Base-by-base conservation (phyloP, 2,888 invertebrate genomes). In the Idaea dimidiata region DNA sequence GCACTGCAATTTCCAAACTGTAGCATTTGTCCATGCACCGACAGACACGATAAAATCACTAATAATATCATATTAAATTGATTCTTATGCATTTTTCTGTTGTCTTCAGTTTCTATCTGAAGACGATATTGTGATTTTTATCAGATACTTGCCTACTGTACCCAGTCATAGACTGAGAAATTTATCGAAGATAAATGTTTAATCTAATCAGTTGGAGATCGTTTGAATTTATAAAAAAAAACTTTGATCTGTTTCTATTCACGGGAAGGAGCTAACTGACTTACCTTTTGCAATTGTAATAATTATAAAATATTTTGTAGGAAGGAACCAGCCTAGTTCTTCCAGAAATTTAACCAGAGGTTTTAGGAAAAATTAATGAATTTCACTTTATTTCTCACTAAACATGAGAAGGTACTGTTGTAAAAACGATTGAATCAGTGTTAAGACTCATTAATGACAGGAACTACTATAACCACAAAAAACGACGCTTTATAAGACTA, bases 1-100 rank as follows among this genome's bases (percentile, higher is more conserved):
- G 82, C 71, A 0, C 73, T 69, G 70, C 91, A 91, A 0, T 67
- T 62, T 1, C 91, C 91, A 63, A 91, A 89, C 59, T 88, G 84
- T 10, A 89, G 14, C 1, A 90, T 80, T 77, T 91, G 90, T 0
- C 77, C 59, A 71, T 82, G 73, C 7, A 74, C 43, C 43, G 67
- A 65, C 6, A 43, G 43, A 43, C 71, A 64, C 6, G 68, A 63
- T 16, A 66, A 55, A 59, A 78, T 31, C 57, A 79, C 31, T 32
- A 78, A 0, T 16, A 75, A 61, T 66, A 62, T 57, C 16, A 74
- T 32, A 16, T 69, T 66, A 57, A 76, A 59, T 32, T 70, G 58
- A 60, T 73, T 67, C 59, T 57, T 67, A 66, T 60, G 67, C 82
- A 83, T 83, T 66, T 72, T 79, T 17, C 17, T 16, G 54, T 54